Conservation (phyloP, 2,888 invertebrate genomes). For the Globia sparganii region DNA sequence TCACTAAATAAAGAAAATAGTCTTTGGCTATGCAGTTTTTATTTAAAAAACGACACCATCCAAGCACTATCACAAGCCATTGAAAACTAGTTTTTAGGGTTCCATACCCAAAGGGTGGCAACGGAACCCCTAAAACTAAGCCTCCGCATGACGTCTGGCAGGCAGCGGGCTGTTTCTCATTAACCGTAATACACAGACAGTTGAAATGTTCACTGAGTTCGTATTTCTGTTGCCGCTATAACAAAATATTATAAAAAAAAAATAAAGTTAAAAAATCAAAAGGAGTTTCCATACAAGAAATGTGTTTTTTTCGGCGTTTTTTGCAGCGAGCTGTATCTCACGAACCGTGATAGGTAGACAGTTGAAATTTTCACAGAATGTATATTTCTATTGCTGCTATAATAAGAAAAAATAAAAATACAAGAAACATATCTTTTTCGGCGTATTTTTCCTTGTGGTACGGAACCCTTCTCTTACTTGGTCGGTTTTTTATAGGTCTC, state of each 20-base stretch:
- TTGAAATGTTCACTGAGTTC: not conserved
- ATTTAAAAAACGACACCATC: not conserved
- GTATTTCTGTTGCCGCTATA: not conserved
- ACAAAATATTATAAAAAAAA: not conserved
- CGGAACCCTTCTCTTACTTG: not conserved
- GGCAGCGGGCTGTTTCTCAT: not conserved
- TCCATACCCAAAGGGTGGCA: not conserved
- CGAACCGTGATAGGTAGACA: too few relatives aligned
- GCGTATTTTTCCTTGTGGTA: too few relatives aligned
- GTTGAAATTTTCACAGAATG: too few relatives aligned
- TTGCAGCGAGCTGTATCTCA: too few relatives aligned
- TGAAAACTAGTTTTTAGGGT: not conserved
- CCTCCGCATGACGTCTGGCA: not conserved
- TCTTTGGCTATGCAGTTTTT: not conserved
- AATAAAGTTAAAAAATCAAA: not conserved
- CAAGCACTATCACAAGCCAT: not conserved
- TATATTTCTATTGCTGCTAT: too few relatives aligned
- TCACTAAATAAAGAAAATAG: not conserved
- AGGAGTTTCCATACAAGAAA: not conserved
- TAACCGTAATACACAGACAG: not conserved
- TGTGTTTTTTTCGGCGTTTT: not conserved
- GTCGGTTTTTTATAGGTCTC: too few relatives aligned
- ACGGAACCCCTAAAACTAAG: not conserved
- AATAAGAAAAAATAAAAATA: too few relatives aligned
- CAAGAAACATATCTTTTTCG: too few relatives aligned